Percentiles rank a stretch among this genome's conserved stretches.
Conservation (phyloP, 2,888 invertebrate genomes). For the Cantharis rufa region DNA sequence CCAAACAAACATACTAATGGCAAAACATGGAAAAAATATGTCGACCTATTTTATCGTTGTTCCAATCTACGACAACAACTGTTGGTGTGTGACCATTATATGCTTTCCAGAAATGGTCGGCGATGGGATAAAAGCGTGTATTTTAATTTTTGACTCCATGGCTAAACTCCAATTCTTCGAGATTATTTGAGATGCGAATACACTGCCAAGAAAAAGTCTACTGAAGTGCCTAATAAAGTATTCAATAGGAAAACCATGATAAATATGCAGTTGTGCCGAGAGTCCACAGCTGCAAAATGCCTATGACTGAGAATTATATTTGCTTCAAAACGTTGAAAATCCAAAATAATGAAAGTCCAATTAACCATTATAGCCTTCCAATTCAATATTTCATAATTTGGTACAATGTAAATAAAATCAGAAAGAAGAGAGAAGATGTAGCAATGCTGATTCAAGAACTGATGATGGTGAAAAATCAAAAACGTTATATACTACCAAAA, state of each 20-base stretch:
- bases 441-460: conserved; percentile 75
- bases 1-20: conserved; percentile 87
- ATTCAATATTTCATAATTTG: conserved; percentile 81
- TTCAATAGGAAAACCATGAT: conserved; percentile 84
- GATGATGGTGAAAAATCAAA: conserved; percentile 74
- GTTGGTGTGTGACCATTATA: conserved; percentile 97
- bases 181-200: conserved; percentile 91
- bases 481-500: conserved; percentile 68
- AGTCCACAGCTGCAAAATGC: conserved; percentile 97
- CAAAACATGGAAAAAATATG: conserved; percentile 95
- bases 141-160: conserved; percentile 94
- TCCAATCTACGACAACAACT: conserved; percentile 97
- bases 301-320: conserved; percentile 94
- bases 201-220: conserved; percentile 63
- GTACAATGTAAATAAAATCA: conserved; percentile 85
- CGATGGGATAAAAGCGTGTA: conserved; percentile 75
- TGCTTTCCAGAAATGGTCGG: conserved; percentile 88
- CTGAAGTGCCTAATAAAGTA: conserved; percentile 54
- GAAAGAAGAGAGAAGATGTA: conserved; percentile 84
- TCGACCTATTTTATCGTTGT: conserved; percentile 95
- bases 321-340: conserved; percentile 96
- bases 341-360: conserved; percentile 85
- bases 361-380: conserved; percentile 80
- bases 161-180: conserved; percentile 85
- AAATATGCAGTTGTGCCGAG: conserved; percentile 85